Conservation (phyloP, 2,888 invertebrate genomes). For the Galerucella pusilla region DNA sequence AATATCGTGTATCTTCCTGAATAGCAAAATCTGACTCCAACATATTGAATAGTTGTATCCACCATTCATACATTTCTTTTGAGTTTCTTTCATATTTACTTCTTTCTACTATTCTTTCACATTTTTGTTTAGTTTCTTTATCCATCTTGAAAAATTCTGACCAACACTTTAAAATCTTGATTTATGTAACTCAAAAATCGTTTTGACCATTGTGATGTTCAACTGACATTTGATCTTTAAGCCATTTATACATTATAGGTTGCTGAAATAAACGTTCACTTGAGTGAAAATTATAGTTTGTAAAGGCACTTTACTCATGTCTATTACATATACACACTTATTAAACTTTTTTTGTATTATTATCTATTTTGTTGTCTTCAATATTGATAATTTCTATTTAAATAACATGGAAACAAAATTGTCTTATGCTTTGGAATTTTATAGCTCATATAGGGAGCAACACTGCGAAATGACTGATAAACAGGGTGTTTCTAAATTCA, state of each 20-base stretch:
- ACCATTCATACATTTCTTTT: slow-evolving; percentile 55
- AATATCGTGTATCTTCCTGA: slow-evolving; percentile 44
- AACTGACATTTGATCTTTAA: not conserved
- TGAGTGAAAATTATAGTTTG: no score
- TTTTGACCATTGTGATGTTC: not conserved
- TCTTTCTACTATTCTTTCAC: slow-evolving; percentile 38
- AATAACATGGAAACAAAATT: no score
- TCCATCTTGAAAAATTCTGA: not conserved
- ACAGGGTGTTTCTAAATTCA: no score
- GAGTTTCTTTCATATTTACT: slow-evolving; percentile 48
- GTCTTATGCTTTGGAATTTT: no score
- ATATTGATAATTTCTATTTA: no score
- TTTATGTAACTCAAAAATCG: not conserved
- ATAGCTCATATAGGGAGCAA: no score
- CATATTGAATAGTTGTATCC: slow-evolving; percentile 54
- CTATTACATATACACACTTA: no score
- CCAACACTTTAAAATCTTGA: no score
- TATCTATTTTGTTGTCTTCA: no score
- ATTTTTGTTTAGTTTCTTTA: slow-evolving; percentile 23
- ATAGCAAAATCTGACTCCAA: slow-evolving; percentile 57
- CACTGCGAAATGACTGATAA: no score
- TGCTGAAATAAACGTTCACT: not conserved
- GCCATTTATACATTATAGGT: not conserved
- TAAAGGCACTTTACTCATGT: no score
- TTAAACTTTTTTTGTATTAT: no score